These are phyloP conservation scores for Zingel zingel DNA, from an alignment of 2,113 vertebrate genomes.

Conservation along the genomic window DNA sequence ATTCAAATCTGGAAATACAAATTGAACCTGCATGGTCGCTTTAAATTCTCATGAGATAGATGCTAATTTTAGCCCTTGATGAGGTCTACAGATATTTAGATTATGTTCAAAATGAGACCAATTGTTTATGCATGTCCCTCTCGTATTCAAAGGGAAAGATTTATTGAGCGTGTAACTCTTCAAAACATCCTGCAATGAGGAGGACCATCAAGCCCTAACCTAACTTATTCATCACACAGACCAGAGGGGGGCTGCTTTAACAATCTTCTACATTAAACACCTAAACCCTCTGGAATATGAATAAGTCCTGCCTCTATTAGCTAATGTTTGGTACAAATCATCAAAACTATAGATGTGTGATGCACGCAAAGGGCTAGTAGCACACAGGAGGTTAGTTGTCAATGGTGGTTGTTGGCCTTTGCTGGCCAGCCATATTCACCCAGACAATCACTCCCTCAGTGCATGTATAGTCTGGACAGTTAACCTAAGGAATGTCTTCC, in stretches of 20 bases:
- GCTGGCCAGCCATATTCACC: conserved; percentile 47
- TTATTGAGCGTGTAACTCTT: conserved; percentile 56
- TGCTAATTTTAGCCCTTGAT: conserved; percentile 47
- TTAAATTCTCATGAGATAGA: conserved; percentile 51
- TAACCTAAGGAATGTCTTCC: conserved; percentile 71
- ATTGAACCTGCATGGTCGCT: conserved; percentile 19
- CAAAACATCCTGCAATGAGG: conserved; percentile 64
- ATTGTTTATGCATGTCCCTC: conserved; percentile 58
- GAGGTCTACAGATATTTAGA: conserved; percentile 70
- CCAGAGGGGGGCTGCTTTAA: conserved; percentile 15
- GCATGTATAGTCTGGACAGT: conserved; percentile 66
- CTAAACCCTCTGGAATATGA: conserved; percentile 45
- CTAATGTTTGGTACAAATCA: conserved; percentile 10
- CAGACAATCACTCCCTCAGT: conserved; percentile 63
- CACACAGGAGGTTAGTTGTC: conserved; percentile 40
- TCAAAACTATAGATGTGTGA: conserved; percentile 27
- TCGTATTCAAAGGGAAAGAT: conserved; percentile 57
- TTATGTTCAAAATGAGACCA: conserved; percentile 58
- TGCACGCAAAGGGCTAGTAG: conserved; percentile 43
- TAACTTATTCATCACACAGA: conserved; percentile 51
- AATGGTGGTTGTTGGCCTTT: conserved; percentile 34
- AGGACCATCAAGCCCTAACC: conserved; percentile 31
- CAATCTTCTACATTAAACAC: conserved; percentile 3
- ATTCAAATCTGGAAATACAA: conserved; percentile 47
- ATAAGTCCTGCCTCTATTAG: conserved; percentile 3